Evolutionary conservation across 2,797 vertebrate species (phyloP), one percentile per base, ranked within the genome.

Genomic region (Myotis pilosus): DNA sequence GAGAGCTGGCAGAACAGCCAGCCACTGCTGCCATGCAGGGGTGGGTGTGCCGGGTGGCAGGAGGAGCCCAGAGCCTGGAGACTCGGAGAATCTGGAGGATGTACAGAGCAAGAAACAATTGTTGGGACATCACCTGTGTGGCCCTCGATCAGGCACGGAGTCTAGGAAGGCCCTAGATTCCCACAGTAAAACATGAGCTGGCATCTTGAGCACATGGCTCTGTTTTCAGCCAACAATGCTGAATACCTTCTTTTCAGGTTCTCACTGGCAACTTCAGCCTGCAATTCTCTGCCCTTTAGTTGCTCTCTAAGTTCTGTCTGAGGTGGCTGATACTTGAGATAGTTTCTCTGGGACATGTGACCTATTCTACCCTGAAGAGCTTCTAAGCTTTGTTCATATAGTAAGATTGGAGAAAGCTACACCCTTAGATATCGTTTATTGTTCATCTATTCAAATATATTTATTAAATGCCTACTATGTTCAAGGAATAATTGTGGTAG

Each of bases 391-490:
- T 87, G 79, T 80, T 74, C 51, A 44, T 51, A 12, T 33, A 86
- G 41, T 66, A 74, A 72, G 53, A 64, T 15, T 36, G 30, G 10
- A 44, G 60, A 92, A 92, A 78, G 17, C 66, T 76, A 83, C 47
- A 30, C 53, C 74, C 7, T 75, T 89, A 62, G 13, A 69, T 53
- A 53, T 22, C 9, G 74, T 28, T 92, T 83, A 51, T 71, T 89
- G 53, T 75, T 91, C 33, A 64, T 55, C 33, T 87, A 82, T 79
- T 95, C 76, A 89, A 76, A 90, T 87, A 79, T 85, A 82, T 82
- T 68, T 85, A 78, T 81, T 84, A 91, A 87, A 79, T 51, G 8
- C 68, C 53, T 81, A 25, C 89, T 53, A 15, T 84, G 30, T 92
- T 83, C 76, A 64, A 96, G 89, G 51, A 51, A 3, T 41, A 87